Evolutionary conservation across 2,888 invertebrate species (phyloP).

Genomic region (Polylopha cassiicola): DNA sequence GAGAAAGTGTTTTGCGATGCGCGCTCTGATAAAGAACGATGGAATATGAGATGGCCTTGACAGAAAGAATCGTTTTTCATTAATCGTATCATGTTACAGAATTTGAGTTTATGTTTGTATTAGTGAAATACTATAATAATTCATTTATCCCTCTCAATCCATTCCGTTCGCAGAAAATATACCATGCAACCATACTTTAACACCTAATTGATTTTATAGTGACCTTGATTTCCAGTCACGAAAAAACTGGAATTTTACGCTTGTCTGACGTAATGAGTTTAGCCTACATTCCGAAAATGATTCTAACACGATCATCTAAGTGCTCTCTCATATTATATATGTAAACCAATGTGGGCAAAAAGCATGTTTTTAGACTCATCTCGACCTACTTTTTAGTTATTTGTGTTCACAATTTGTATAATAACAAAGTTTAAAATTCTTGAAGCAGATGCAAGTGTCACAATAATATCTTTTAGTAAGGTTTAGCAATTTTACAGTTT

Average conservation of each 20-base stretch:
- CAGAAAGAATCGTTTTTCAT: constrained; percentile 28
- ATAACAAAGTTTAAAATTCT: too few species aligned
- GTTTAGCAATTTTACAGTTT: too few species aligned
- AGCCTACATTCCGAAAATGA: constrained; percentile 14
- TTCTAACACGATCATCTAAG: too few species aligned
- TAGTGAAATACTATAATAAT: constrained; percentile 13
- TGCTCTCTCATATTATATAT: too few species aligned
- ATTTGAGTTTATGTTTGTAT: constrained; percentile 3
- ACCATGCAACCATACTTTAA: too few species aligned
- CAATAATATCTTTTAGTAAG: too few species aligned
- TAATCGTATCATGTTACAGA: constrained; percentile 35
- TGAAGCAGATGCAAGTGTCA: too few species aligned
- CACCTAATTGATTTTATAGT: constrained; percentile 5
- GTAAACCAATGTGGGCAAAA: too few species aligned
- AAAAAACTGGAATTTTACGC: constrained; percentile 14
- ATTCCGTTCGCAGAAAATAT: too few species aligned
- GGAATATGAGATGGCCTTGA: constrained; percentile 48
- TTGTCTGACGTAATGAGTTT: constrained; percentile 15
- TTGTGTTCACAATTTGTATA: too few species aligned
- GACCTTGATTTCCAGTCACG: constrained; percentile 16
- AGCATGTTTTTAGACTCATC: too few species aligned
- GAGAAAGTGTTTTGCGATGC: constrained; percentile 59
- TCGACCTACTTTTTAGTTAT: too few species aligned
- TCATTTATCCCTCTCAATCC: neutral
- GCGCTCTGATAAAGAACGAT: constrained; percentile 34